phyloP scores from a whole-genome alignment of 64 coral and sea anemone genomes.

The Porites lutea region DNA sequence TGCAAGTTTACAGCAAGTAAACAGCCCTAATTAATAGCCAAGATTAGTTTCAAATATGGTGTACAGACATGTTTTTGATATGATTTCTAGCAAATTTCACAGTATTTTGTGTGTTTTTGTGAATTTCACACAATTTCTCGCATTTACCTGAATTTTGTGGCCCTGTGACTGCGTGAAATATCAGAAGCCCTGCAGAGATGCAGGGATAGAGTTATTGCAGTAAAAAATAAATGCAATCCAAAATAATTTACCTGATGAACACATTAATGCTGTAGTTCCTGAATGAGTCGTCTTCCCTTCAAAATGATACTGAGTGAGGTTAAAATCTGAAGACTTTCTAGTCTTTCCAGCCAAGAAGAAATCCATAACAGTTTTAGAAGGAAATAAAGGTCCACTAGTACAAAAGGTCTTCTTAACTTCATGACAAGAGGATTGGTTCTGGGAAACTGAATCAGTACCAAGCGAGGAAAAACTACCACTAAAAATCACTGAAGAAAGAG shows the following conservation, averaged over 20 bases:
- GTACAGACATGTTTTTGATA: no score
- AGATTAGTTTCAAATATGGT: no score
- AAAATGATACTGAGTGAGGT: not conserved
- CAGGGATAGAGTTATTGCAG: not conserved
- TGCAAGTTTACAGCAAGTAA: no score
- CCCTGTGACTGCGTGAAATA: no score
- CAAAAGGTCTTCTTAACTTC: constrained; percentile 5
- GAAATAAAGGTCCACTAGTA: constrained; percentile 42
- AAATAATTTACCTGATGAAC: constrained; percentile 59
- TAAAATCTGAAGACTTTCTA: not conserved
- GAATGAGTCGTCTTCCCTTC: not conserved
- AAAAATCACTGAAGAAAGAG: constrained; percentile 64
- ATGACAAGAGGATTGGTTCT: not conserved
- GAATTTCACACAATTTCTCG: no score
- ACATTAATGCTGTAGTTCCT: constrained; percentile 54
- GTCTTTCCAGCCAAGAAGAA: constrained; percentile 32
- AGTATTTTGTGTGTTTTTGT: no score
- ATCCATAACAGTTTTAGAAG: constrained; percentile 73
- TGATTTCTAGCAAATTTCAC: no score
- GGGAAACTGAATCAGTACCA: not conserved
- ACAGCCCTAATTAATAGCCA: no score
- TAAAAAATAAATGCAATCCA: not conserved
- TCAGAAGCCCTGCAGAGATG: not conserved
- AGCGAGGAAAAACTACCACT: constrained; percentile 18
- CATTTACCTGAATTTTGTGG: no score